These are phyloP conservation scores for Heteronetta atricapilla DNA, from an alignment of 2,113 vertebrate species.

Conservation along the genomic window DNA sequence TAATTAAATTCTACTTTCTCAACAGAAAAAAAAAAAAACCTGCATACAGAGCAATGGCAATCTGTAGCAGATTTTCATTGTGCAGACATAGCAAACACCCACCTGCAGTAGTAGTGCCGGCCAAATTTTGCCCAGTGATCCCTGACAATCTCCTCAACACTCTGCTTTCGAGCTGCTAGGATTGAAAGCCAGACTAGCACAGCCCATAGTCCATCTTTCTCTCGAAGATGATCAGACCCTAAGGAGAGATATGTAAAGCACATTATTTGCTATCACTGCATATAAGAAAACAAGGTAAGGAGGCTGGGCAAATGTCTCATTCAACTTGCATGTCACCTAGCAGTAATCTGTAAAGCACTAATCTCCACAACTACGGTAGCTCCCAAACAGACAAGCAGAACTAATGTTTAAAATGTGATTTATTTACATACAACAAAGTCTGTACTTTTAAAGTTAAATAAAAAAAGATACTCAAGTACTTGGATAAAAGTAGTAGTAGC, in stretches of 20 bases:
- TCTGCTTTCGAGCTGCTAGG: constrained; percentile 88
- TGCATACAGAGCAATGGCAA: neutral
- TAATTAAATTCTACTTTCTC: neutral
- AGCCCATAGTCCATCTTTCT: constrained; percentile 97
- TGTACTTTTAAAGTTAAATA: neutral
- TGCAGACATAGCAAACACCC: neutral
- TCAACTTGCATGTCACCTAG: neutral
- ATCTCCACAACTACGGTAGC: neutral
- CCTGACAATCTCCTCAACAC: constrained; percentile 91
- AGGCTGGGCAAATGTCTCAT: neutral
- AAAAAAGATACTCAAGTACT: neutral
- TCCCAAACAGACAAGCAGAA: neutral
- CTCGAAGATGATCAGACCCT: constrained; percentile 97
- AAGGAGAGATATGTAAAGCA: constrained; percentile 2
- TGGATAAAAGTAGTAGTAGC: neutral
- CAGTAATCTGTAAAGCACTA: neutral
- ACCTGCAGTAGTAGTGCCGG: constrained; percentile 98
- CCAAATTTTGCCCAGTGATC: constrained; percentile 97
- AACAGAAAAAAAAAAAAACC: neutral
- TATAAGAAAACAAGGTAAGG: neutral
- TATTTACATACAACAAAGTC: neutral
- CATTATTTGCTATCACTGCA: neutral
- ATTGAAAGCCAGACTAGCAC: constrained; percentile 96
- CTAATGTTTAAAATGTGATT: neutral
- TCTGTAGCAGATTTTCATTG: neutral